Evolutionary conservation across 2,797 vertebrate species (phyloP), one percentile per base, ranked within the genome.

Genomic region (Remorina albescens): DNA sequence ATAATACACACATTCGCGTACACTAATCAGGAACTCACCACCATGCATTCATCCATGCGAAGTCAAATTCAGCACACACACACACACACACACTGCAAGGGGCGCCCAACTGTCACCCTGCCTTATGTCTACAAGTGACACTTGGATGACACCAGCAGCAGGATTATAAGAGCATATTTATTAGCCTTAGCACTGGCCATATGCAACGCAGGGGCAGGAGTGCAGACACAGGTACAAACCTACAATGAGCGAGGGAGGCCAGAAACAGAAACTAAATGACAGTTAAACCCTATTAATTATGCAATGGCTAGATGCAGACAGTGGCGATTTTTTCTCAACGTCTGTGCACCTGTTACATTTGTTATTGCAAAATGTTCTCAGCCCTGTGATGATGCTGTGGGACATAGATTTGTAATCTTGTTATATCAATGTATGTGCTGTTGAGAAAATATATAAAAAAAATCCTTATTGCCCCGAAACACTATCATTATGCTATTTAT

Each of bases 141-240:
- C 91, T 93, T 93, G 91, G 91, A 92, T 92, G 92, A 93, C 92
- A 92, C 91, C 91, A 90, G 80, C 83, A 89, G 87, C 83, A 86
- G 88, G 91, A 91, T 92, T 91, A 92, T 89, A 91, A 89, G 72
- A 83, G 76, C 83, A 84, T 91, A 89, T 89, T 90, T 89, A 89
- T 92, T 91, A 90, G 82, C 87, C 85, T 84, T 72, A 73, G 82
- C 81, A 75, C 76, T 15, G 39, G 65, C 58, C 59, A 36, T 82
- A 73, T 74, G 76, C 49, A 80, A 82, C 67, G 69, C 56, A 50
- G 67, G 69, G 67, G 72, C 72, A 73, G 59, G 79, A 73, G 68
- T 64, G 68, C 54, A 64, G 81, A 82, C 60, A 61, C 67, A 64
- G 60, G 71, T 68, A 84, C 67, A 67, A 61, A 74, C 68, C 39